Evolutionary conservation across 1,140 invertebrate species (phyloP), one percentile per base, ranked within the genome.

Genomic region (Zaprionus kolodkinae): DNA sequence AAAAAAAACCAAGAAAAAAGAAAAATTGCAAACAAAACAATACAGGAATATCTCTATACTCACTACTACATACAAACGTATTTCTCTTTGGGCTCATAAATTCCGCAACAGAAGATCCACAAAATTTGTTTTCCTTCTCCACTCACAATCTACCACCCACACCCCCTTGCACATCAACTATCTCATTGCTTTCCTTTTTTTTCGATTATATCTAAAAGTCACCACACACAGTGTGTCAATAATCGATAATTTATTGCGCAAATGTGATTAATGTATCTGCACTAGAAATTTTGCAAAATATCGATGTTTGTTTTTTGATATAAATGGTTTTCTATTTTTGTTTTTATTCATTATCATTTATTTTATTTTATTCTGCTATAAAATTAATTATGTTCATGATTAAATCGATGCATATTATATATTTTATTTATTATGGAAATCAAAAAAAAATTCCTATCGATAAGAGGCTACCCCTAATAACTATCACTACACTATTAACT

Each of bases 161-260:
- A 33, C 50, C 6, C 40, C 17, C 38, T n/a, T 40, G 64, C 30
- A 1, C 4, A 21, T 21, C 21, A 21, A 21, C 38, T 12, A 6
- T 35, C 33, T 13, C 38, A 52, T 40, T 40, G 38, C 38, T 43
- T 63, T 52, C 30, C 25, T 17, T 43, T 33, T 30, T n/a, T 43
- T 56, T 3, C 11, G 45, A 52, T 55, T 74, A 21, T 63, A 60
- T 56, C 38, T 65, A 64, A 54, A 54, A 30, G 50, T 64, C 61
- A 50, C 27, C 27, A 30, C 1, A 5, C 27, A 78, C 82, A 86
- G 81, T 86, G 78, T 72, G 75, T 75, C 77, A 66, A 71, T 79
- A 10, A 35, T 35, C 36, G 10, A 17, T 62, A 10, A 40, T 10
- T 61, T 12, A 13, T n/a, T 4, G 10, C 12, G n/a, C 17, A 52